phyloP scores from a whole-genome alignment of 2,888 invertebrate genomes.

The Helobdella robusta region DNA sequence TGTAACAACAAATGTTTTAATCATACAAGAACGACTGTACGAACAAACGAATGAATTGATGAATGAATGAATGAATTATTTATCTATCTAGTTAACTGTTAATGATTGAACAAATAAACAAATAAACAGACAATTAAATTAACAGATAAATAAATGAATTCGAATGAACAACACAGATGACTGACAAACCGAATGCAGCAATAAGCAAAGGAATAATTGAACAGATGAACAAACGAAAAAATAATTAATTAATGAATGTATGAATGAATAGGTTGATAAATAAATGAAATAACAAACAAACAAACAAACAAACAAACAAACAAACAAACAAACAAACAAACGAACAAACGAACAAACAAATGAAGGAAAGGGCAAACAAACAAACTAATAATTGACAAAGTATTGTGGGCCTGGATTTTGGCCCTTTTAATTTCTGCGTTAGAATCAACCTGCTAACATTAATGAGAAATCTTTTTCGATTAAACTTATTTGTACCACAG shows the following conservation, averaged over 20 bases:
- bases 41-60: neutral
- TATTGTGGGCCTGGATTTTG: no score
- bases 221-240: neutral
- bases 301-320: slow-evolving; percentile 1
- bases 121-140: neutral
- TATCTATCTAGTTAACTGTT: neutral
- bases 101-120: neutral
- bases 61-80: neutral
- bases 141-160: slow-evolving; percentile 1
- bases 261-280: neutral
- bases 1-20: no score
- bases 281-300: neutral
- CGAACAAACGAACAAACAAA: slow-evolving; percentile 1
- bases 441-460: no score
- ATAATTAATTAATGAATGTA: neutral
- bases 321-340: slow-evolving; percentile 1
- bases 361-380: neutral
- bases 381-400: neutral
- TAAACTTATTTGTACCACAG: no score
- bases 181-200: neutral
- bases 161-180: neutral
- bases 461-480: no score
- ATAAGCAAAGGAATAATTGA: neutral
- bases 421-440: no score
- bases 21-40: neutral